Conservation (phyloP, 2,113 vertebrate genomes). For the Dolichallabes microphthalmus region DNA sequence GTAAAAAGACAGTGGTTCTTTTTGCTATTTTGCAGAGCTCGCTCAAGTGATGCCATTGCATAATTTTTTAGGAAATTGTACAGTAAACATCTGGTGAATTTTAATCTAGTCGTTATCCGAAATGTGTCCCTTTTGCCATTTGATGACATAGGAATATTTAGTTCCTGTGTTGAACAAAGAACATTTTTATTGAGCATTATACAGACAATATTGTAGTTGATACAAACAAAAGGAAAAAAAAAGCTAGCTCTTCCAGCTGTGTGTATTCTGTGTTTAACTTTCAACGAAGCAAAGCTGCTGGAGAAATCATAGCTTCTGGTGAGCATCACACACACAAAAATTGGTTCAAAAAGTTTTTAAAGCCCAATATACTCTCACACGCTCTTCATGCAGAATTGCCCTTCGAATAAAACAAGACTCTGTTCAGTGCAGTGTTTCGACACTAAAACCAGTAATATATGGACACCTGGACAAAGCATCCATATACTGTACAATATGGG, state of each 20-base stretch:
- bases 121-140: background rate
- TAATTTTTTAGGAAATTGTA: background rate
- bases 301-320: conserved; percentile 31
- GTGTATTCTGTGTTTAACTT: background rate
- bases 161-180: background rate
- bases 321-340: conserved; percentile 44
- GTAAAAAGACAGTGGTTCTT: background rate
- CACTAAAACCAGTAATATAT: background rate
- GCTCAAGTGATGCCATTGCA: background rate
- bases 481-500: too few relatives aligned
- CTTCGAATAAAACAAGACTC: background rate
- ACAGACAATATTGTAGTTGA: background rate
- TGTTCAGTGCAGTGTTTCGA: background rate
- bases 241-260: background rate
- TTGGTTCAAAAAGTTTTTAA: conserved; percentile 40
- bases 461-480: background rate
- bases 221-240: background rate
- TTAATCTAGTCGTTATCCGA: background rate
- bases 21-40: background rate
- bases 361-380: background rate
- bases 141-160: background rate
- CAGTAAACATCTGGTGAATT: background rate
- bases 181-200: background rate
- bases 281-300: conserved; percentile 22
- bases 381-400: background rate